These are phyloP conservation scores for Agrotis exclamationis DNA, from an alignment of 2,888 invertebrate species.

Conservation along the genomic window DNA sequence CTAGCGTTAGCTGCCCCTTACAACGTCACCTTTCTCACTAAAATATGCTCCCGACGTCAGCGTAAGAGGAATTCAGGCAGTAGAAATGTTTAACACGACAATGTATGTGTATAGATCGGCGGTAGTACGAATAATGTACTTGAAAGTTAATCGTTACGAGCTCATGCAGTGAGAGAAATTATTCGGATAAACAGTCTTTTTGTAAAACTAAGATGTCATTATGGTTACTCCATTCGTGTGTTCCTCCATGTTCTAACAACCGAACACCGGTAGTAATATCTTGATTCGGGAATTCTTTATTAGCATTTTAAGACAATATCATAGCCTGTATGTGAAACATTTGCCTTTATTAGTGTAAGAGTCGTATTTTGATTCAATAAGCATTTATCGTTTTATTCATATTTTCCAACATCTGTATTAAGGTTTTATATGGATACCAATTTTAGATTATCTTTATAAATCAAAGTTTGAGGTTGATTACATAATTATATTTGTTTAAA, in stretches of 20 bases:
- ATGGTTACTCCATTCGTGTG: constrained; percentile 29
- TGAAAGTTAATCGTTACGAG: no score
- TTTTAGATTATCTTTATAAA: background rate
- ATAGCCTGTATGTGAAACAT: constrained; percentile 13
- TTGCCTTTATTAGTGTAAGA: constrained; percentile 21
- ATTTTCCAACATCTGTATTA: background rate
- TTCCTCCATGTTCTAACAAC: constrained; percentile 2
- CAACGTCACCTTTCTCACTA: no score
- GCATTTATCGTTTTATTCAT: constrained; percentile 30
- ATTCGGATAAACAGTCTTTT: background rate
- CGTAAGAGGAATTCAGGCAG: no score
- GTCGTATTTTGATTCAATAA: constrained; percentile 15
- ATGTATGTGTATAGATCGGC: no score
- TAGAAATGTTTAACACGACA: no score
- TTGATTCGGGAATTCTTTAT: constrained; percentile 6
- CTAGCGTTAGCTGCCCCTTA: no score
- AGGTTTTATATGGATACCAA: no score
- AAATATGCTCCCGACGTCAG: no score
- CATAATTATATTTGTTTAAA: background rate
- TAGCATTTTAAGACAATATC: constrained; percentile 21
- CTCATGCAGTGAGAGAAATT: no score
- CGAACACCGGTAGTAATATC: background rate
- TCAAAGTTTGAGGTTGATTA: background rate
- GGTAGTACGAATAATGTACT: no score
- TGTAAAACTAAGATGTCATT: background rate